These are phyloP conservation scores for Antheraea assamensis DNA, from an alignment of 2,888 invertebrate species.

Conservation along the genomic window DNA sequence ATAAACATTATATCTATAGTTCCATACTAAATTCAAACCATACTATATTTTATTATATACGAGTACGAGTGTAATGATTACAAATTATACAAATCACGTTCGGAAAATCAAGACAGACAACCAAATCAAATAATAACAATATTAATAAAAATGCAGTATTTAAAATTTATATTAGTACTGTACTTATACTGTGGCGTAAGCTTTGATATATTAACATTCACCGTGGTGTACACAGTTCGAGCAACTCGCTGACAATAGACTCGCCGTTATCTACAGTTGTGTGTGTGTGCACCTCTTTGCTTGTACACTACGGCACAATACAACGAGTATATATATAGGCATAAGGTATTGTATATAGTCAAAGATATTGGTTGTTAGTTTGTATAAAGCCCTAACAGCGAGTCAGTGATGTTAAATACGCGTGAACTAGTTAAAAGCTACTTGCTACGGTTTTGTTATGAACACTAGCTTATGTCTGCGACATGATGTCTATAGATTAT, in stretches of 20 bases:
- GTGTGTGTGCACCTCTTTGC: not conserved
- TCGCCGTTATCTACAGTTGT: constrained; percentile 19
- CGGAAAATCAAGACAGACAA: not conserved
- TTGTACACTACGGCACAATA: constrained; percentile 12
- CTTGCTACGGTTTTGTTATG: too few species aligned
- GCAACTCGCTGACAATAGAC: constrained; percentile 19
- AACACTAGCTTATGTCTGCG: too few species aligned
- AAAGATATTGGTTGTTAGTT: not conserved
- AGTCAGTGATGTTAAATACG: too few species aligned
- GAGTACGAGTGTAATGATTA: not conserved
- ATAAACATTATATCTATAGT: too few species aligned
- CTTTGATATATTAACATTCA: constrained; percentile 26
- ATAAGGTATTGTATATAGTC: not conserved
- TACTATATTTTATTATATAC: too few species aligned
- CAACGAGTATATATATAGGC: not conserved
- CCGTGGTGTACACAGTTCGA: constrained; percentile 9
- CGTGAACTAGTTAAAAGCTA: too few species aligned
- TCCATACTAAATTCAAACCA: too few species aligned
- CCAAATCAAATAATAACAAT: not conserved
- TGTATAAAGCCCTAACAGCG: not conserved
- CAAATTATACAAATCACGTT: not conserved
- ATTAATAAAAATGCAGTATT: not conserved
- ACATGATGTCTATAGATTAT: too few species aligned
- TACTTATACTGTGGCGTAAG: constrained; percentile 18
- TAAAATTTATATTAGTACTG: not conserved